A percentile compares a stretch with the other conserved stretches of the same genome.
These are phyloP conservation scores for Halcyon chelicuti DNA, from an alignment of 2,797 vertebrate species.

Conservation along the genomic window DNA sequence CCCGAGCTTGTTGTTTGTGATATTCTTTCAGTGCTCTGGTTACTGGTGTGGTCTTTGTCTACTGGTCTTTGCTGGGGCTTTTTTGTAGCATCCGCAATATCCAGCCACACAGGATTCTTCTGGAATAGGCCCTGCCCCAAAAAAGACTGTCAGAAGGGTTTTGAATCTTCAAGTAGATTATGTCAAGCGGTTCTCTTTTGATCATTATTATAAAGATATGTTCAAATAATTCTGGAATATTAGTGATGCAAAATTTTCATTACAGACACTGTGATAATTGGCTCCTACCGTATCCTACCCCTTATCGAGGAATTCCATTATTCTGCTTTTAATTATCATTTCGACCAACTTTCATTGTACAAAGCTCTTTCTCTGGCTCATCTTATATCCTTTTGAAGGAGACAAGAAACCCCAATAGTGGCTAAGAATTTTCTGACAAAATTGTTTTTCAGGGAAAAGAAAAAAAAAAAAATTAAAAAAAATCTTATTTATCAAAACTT, in stretches of 20 bases:
- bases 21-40: background rate
- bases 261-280: constrained; percentile 29
- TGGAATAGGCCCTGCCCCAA: background rate
- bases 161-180: constrained; percentile 23
- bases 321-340: constrained; percentile 49
- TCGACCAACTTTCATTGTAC: constrained; percentile 17
- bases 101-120: background rate
- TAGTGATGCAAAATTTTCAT: constrained; percentile 33
- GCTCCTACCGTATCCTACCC: background rate
- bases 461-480: background rate
- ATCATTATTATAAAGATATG: constrained; percentile 12
- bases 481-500: constrained; percentile 62
- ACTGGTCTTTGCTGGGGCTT: background rate
- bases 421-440: constrained; percentile 43
- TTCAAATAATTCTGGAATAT: constrained; percentile 37
- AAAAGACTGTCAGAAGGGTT: background rate
- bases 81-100: background rate
- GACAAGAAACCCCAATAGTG: background rate
- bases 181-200: constrained; percentile 48
- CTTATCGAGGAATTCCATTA: constrained; percentile 44
- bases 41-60: background rate
- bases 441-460: constrained; percentile 2
- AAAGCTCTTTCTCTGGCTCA: background rate
- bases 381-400: constrained; percentile 15
- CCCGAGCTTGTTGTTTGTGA: background rate